Conservation (phyloP, 1,140 invertebrate species). For the Pogonomyrmex californicus region DNA sequence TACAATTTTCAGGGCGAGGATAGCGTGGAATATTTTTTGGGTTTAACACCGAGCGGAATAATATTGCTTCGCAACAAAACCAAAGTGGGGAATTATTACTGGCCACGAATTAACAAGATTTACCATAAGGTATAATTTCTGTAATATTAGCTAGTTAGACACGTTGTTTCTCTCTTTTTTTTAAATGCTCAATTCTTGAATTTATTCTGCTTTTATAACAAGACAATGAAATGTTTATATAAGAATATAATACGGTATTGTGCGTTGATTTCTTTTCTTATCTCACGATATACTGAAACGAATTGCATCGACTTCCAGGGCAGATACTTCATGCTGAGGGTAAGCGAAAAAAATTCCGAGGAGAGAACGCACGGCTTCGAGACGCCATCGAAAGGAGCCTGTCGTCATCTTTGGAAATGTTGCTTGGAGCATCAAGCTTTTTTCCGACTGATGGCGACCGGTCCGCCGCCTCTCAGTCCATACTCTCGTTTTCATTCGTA, state of each 20-base stretch:
- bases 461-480: conserved; percentile 84
- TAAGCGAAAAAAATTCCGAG: conserved; percentile 98
- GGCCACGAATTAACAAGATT: conserved; percentile 98
- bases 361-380: conserved; percentile 98
- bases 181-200: not conserved
- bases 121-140: conserved; percentile 92
- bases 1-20: conserved; percentile 94
- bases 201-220: not conserved
- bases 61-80: conserved; percentile 97
- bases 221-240: not conserved
- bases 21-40: conserved; percentile 98
- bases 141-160: not conserved
- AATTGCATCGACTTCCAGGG: conserved; percentile 85
- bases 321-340: conserved; percentile 97
- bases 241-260: not conserved
- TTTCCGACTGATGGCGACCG: conserved; percentile 93
- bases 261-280: not conserved
- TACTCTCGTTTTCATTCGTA: conserved; percentile 90
- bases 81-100: conserved; percentile 99
- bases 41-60: conserved; percentile 98
- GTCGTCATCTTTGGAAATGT: conserved; percentile 99
- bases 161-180: not conserved
- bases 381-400: conserved; percentile 97
- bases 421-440: conserved; percentile 99
- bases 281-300: not conserved